phyloP scores from a whole-genome alignment of 2,888 invertebrate species.

The Balanococcus diminutus region DNA sequence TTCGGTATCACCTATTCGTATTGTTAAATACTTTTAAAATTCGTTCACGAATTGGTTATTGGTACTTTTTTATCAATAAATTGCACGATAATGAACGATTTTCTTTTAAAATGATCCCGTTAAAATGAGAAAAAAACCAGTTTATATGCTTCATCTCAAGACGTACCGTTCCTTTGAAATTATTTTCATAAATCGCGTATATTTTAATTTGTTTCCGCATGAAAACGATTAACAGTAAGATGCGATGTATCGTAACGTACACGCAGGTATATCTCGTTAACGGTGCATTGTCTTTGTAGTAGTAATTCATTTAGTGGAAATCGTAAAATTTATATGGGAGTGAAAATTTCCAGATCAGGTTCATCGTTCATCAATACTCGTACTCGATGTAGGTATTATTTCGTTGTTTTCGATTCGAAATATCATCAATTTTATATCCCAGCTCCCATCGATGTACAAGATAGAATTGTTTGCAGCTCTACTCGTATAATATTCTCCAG shows the following conservation, averaged over 20 bases:
- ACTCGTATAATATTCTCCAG: neutral
- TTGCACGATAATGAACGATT: neutral
- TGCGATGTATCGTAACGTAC: neutral
- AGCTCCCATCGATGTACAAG: neutral
- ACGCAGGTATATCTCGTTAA: neutral
- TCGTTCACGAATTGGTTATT: neutral
- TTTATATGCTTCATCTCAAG: neutral
- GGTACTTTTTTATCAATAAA: neutral
- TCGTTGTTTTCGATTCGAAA: neutral
- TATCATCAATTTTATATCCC: neutral
- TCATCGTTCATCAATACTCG: neutral
- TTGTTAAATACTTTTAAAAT: neutral
- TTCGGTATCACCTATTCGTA: neutral
- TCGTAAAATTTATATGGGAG: neutral
- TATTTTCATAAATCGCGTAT: slow-evolving; percentile 40
- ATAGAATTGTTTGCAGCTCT: neutral
- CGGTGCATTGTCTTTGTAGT: neutral
- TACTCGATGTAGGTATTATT: neutral
- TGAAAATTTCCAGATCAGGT: neutral
- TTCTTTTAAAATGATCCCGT: slow-evolving; percentile 14
- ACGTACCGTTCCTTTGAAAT: slow-evolving; percentile 18
- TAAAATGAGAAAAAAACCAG: slow-evolving; percentile 10
- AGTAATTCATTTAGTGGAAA: neutral
- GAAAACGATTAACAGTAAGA: slow-evolving; percentile 29
- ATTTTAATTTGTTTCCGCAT: slow-evolving; percentile 39